A percentile compares a stretch with the other conserved stretches of the same genome.
Conservation (phyloP, 2,113 vertebrate genomes). For the Neodon shergylaensis region DNA sequence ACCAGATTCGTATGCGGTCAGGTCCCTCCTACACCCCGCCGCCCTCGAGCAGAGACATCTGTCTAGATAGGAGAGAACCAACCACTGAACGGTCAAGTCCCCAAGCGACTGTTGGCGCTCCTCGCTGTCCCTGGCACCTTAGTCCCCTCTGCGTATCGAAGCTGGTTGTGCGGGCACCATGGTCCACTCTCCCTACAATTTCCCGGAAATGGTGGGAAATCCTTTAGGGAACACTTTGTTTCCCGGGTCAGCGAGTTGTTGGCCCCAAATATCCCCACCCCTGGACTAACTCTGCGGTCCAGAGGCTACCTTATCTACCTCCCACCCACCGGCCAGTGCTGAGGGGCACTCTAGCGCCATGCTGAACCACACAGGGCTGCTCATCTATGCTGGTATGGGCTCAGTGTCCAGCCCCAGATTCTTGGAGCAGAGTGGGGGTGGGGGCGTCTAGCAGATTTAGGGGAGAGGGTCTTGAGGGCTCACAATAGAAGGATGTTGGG, state of each 20-base stretch:
- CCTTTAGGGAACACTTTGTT: neutral
- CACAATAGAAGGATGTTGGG: neutral
- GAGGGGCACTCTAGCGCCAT: fast-evolving
- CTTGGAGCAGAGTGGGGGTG: neutral
- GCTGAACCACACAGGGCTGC: neutral
- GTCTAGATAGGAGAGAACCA: neutral
- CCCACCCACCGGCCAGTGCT: neutral
- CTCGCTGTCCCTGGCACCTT: neutral
- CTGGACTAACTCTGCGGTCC: fast-evolving
- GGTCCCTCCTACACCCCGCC: neutral
- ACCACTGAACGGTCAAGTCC: neutral
- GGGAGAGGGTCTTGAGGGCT: neutral
- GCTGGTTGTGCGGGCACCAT: neutral
- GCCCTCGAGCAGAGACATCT: neutral
- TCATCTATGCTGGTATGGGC: neutral
- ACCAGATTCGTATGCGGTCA: neutral
- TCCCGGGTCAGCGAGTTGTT: neutral
- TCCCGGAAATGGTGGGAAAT: neutral
- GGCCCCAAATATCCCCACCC: neutral
- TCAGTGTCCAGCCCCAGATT: neutral
- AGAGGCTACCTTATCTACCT: neutral
- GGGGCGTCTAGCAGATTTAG: neutral
- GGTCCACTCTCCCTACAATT: neutral
- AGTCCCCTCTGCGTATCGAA: neutral
- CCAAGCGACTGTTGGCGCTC: neutral